Evolutionary conservation across 2,797 vertebrate species (phyloP), one percentile per base, ranked within the genome.

Genomic region (Astyanax mexicanus): DNA sequence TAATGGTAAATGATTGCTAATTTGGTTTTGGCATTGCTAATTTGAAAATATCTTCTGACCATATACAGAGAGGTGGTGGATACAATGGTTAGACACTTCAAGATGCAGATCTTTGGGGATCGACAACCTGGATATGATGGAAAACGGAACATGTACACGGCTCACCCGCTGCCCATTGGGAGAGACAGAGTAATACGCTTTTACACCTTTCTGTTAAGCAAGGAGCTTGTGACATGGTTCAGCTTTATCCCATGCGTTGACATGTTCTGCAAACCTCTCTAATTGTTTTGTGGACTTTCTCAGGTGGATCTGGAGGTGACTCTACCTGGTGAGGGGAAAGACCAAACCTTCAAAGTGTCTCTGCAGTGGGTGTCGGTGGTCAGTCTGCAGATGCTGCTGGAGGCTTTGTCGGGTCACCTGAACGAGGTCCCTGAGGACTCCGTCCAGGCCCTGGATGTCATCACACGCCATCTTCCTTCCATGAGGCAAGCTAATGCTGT

Each of bases 51-150:
- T 38, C 19, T 35, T 17, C 6, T 57, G 6, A 35, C 44, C 73
- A 52, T 76, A 72, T 83, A 17, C 57, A 99, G 98, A 90, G 98
- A 99, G 86, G 98, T 99, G 84, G 98, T 99, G 84, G 97, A 99
- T 79, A 99, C 97, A 5, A 98, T 99, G 98, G 98, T 99, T 77
- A 94, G 97, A 66, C 98, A 99, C 90, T 99, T 99, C 91, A 99
- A 99, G 93, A 99, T 99, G 96, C 98, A 99, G 77, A 99, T 99
- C 86, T 99, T 99, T 90, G 98, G 98, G 70, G 98, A 99, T 86
- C 93, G 97, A 25, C 97, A 99, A 83, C 98, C 98, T 57, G 98
- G 97, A 0, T 99, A 99, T 1, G 98, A 99, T 45, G 98, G 98
- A 81, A 99, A 99, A 89, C 93, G 96, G 86, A 99, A 99, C 90